These are phyloP conservation scores for Lasioglossum vierecki DNA, from an alignment of 2,888 invertebrate genomes.

Conservation along the genomic window DNA sequence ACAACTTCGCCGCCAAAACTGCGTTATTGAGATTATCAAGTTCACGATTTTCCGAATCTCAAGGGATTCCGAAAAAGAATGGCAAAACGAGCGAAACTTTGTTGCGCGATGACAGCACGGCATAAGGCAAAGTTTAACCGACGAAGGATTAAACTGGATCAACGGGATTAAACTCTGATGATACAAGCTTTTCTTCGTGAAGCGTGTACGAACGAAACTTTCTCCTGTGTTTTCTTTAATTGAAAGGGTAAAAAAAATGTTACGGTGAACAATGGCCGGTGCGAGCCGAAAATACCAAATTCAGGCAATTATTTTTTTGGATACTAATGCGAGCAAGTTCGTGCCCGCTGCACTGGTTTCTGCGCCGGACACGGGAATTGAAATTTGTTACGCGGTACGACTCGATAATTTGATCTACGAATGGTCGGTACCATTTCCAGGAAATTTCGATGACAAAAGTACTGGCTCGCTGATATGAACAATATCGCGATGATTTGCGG, in stretches of 20 bases:
- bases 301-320: constrained; percentile 29
- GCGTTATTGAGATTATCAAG: constrained; percentile 39
- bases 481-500: background rate
- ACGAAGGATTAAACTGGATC: constrained; percentile 34
- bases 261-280: background rate
- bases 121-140: constrained; percentile 4
- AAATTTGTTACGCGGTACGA: constrained; percentile 38
- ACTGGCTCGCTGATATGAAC: constrained; percentile 4
- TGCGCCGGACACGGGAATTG: constrained; percentile 18
- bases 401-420: constrained; percentile 56
- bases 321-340: constrained; percentile 38
- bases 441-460: constrained; percentile 28
- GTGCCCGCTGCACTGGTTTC: constrained; percentile 23
- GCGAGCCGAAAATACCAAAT: background rate
- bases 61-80: background rate
- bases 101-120: background rate
- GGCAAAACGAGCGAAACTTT: background rate
- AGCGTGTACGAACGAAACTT: constrained; percentile 9
- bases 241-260: background rate
- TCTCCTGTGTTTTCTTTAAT: constrained; percentile 14
- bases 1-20: background rate
- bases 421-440: constrained; percentile 1
- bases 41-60: constrained; percentile 17
- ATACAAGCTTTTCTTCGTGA: constrained; percentile 19
- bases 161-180: constrained; percentile 24